Conservation (phyloP, 2,888 invertebrate genomes). For the Phasia obesa region DNA sequence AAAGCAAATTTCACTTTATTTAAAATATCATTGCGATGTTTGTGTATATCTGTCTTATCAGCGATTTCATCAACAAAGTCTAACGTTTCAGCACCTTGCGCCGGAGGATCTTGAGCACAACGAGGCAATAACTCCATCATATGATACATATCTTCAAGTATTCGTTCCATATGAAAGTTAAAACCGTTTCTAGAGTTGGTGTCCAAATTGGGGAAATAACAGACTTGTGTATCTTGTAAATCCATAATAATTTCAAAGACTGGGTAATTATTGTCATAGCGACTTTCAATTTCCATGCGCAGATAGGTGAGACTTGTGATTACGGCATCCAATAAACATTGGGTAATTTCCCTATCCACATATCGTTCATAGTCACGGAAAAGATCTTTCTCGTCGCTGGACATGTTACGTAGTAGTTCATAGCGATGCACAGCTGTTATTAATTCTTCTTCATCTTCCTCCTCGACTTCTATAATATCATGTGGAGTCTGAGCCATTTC, state of each 20-base stretch:
- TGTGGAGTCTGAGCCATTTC: constrained; percentile 48
- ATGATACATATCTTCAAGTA: constrained; percentile 90
- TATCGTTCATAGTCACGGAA: constrained; percentile 85
- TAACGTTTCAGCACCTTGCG: constrained; percentile 52
- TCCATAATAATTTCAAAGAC: constrained; percentile 90
- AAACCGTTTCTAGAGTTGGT: constrained; percentile 84
- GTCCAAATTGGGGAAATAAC: constrained; percentile 87
- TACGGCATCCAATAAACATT: constrained; percentile 84
- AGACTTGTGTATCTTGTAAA: constrained; percentile 88
- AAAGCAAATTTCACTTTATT: constrained; percentile 83
- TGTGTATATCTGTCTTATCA: constrained; percentile 84
- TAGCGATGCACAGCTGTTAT: constrained; percentile 73
- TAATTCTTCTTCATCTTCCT: constrained; percentile 53
- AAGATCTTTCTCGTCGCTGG: constrained; percentile 73
- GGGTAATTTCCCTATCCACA: constrained; percentile 86
- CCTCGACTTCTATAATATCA: background rate
- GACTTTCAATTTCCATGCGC: constrained; percentile 79
- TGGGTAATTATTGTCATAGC: constrained; percentile 83
- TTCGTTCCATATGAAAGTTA: constrained; percentile 86
- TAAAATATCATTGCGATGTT: constrained; percentile 84
- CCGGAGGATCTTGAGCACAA: constrained; percentile 82
- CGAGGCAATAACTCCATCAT: constrained; percentile 89
- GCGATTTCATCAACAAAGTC: constrained; percentile 84
- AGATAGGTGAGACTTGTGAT: constrained; percentile 79
- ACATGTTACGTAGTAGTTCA: constrained; percentile 73